A percentile compares a stretch with the other conserved stretches of the same genome.
These are phyloP conservation scores for Haemorhous mexicanus DNA, from an alignment of 2,113 vertebrate genomes.

Conservation along the genomic window DNA sequence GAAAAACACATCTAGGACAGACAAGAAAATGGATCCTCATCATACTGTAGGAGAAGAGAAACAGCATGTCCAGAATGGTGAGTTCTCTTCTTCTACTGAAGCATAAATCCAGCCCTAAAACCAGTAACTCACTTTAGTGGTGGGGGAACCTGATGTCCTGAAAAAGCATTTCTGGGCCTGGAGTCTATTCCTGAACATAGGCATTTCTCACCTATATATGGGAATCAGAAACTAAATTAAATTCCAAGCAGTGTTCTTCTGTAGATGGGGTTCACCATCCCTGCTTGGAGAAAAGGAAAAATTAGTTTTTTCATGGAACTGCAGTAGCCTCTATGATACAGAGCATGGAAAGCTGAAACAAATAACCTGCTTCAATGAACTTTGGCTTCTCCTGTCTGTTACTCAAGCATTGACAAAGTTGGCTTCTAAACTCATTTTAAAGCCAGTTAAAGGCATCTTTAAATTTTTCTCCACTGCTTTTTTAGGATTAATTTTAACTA, in stretches of 20 bases:
- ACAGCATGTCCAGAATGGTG: constrained; percentile 76
- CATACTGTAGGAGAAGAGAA: background rate
- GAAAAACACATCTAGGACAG: constrained; percentile 38
- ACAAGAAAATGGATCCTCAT: background rate
- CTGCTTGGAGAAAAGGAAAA: background rate
- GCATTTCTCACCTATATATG: background rate
- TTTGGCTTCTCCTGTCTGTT: no score
- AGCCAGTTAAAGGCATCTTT: background rate
- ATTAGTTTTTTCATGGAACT: background rate
- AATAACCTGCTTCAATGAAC: background rate
- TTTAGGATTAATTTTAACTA: background rate
- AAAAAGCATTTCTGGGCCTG: background rate
- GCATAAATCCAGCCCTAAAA: background rate
- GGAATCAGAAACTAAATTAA: background rate
- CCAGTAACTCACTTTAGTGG: background rate
- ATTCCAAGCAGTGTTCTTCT: background rate
- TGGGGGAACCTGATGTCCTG: background rate
- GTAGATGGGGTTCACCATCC: background rate
- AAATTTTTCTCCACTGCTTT: background rate
- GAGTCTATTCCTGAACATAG: background rate
- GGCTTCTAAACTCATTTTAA: background rate
- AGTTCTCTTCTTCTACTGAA: background rate
- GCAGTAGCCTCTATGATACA: background rate
- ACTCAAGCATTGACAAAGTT: no score
- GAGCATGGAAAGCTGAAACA: background rate